Base-by-base conservation (phyloP, 2,113 vertebrate species). In the Chlorocebus sabaeus region DNA sequence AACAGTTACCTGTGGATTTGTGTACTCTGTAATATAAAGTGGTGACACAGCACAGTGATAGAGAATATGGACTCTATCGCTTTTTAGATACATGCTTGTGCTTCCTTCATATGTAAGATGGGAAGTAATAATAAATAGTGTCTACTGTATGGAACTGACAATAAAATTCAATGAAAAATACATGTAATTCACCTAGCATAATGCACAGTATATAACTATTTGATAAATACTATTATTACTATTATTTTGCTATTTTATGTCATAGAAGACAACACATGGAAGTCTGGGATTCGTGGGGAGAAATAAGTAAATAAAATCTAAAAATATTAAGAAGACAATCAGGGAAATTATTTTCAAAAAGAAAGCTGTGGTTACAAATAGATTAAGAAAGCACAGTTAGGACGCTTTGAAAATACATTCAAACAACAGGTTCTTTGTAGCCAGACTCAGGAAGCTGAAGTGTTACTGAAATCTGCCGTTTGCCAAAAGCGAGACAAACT, bases 401-500 rank as follows among this genome's bases (percentile, higher is more conserved):
- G 30, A 64, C 92, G 40, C 64, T 64, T 98, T 67, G 5, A 6
- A 98, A 98, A 79, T 27, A 73, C 25, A 95, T 95, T 81, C 52
- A 59, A 93, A 96, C 76, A 90, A 78, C 10, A 97, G 64, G 23
- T 30, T 61, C 27, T 96, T 76, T 76, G 12, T 96, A 82, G 40
- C 82, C 64, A 97, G 92, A 64, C 61, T 96, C 30, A 93, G 48
- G 88, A 93, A 95, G 80, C 43, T 64, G 12, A 10, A 91, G 5
- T 86, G 38, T 88, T 75, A 23, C 64, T 95, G 48, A 98, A 98
- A 98, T 86, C 83, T 45, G 61, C 2, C 40, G 8, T 55, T 64
- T 97, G 97, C 88, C 98, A 96, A 98, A 95, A 95, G 5, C 32
- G 92, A 97, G 75, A 97, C 90, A 92, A 97, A 97, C 20, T 90